Percentiles rank a stretch among this genome's conserved stretches.
Evolutionary conservation across 1,140 invertebrate genomes (phyloP).

Genomic region (Zaprionus africanus): DNA sequence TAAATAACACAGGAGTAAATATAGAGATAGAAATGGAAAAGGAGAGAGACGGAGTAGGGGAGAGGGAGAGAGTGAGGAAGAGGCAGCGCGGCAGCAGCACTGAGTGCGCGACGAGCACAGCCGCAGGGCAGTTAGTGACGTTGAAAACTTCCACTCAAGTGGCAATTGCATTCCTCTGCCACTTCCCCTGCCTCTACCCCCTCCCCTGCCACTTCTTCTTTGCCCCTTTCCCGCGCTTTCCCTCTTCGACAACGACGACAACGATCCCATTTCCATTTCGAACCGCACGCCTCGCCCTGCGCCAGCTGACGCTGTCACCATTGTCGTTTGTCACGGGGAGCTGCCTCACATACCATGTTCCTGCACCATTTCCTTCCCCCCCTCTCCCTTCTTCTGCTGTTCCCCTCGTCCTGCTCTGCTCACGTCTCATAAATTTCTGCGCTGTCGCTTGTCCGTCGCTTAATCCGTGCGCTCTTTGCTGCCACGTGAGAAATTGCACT

Average conservation of each 20-base stretch:
- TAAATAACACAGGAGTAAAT: slow-evolving; percentile 33
- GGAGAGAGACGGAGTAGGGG: too few relatives aligned
- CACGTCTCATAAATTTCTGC: slow-evolving; percentile 76
- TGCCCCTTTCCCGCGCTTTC: neutral
- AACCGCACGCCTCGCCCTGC: slow-evolving; percentile 21
- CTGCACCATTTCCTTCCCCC: slow-evolving; percentile 13
- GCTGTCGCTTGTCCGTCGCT: slow-evolving; percentile 66
- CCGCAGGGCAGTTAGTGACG: slow-evolving; percentile 18
- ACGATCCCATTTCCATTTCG: slow-evolving; percentile 51
- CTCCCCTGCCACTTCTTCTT: too few relatives aligned
- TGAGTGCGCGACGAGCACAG: slow-evolving; percentile 3
- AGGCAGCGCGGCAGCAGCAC: neutral
- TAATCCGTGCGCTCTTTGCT: slow-evolving; percentile 64
- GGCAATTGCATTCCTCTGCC: slow-evolving; percentile 31
- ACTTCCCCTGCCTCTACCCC: neutral
- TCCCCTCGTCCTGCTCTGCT: slow-evolving; percentile 22
- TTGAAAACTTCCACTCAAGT: slow-evolving; percentile 47
- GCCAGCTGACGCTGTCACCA: slow-evolving; percentile 63
- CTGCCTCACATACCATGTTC: slow-evolving; percentile 38
- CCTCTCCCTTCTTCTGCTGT: neutral
- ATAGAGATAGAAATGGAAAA: neutral
- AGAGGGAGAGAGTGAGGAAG: neutral
- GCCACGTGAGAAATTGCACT: slow-evolving; percentile 76
- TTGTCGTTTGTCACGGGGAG: slow-evolving; percentile 57
- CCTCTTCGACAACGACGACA: neutral